Evolutionary conservation across 2,888 invertebrate species (phyloP).

Genomic region (Agrilus biguttatus): DNA sequence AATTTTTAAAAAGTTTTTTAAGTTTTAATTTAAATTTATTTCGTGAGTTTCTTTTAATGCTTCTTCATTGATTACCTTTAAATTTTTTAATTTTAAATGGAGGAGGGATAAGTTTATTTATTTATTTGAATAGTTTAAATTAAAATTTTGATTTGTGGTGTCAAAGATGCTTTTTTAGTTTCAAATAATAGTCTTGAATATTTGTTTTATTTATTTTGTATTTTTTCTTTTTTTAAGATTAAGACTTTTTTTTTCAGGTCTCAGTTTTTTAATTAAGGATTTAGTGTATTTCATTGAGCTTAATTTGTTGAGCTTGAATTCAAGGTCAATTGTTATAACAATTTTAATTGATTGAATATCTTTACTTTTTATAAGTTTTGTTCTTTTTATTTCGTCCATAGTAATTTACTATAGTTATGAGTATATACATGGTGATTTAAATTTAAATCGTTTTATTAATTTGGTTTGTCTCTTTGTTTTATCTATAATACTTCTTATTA

Average conservation of each 20-base stretch:
- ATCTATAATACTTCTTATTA: constrained; percentile 52
- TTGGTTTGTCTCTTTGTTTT: constrained; percentile 50
- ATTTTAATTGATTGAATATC: constrained; percentile 50
- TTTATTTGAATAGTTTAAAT: constrained; percentile 50
- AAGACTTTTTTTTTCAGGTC: constrained; percentile 25
- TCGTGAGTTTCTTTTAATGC: constrained; percentile 45
- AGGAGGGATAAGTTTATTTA: constrained; percentile 36
- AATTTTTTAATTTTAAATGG: constrained; percentile 45
- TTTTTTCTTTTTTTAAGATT: constrained; percentile 35
- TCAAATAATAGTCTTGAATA: constrained; percentile 28
- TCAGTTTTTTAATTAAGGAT: constrained; percentile 28
- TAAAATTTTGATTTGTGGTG: constrained; percentile 51
- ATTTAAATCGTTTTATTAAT: constrained; percentile 47
- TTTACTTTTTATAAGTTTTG: constrained; percentile 47
- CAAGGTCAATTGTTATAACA: constrained; percentile 33
- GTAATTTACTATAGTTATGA: constrained; percentile 48
- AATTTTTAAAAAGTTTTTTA: constrained; percentile 35
- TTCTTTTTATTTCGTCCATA: constrained; percentile 49
- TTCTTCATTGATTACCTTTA: constrained; percentile 48
- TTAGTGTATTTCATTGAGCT: constrained; percentile 40
- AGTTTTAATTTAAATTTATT: constrained; percentile 34
- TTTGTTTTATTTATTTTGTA: constrained; percentile 38
- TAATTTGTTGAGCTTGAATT: constrained; percentile 37
- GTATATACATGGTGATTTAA: constrained; percentile 47
- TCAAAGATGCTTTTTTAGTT: constrained; percentile 41